Percentiles rank a stretch among this genome's conserved stretches.
Evolutionary conservation across 2,113 vertebrate genomes (phyloP).

Genomic region (Epinephelus moara): DNA sequence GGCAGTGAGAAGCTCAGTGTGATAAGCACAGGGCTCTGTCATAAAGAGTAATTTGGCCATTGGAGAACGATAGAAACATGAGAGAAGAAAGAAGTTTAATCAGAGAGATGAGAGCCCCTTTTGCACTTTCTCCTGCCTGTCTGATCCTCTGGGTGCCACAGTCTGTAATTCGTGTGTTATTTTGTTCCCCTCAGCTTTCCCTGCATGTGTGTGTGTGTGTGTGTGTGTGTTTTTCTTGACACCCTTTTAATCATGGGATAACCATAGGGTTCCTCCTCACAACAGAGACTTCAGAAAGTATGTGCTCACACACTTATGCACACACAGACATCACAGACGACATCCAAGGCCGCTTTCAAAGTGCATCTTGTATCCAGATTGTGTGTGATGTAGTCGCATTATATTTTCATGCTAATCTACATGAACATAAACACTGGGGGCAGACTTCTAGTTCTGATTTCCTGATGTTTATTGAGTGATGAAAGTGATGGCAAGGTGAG

Average conservation of each 20-base stretch:
- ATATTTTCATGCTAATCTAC: constrained; percentile 11
- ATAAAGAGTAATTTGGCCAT: constrained; percentile 33
- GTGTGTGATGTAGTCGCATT: constrained; percentile 10
- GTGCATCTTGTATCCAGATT: constrained; percentile 55
- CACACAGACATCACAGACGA: constrained; percentile 41
- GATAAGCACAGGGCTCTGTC: constrained; percentile 18
- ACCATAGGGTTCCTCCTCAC: constrained; percentile 55
- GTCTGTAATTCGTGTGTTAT: constrained; percentile 65
- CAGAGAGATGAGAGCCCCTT: constrained; percentile 42
- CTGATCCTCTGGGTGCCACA: constrained; percentile 51
- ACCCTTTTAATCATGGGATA: constrained; percentile 68
- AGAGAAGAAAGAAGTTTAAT: constrained; percentile 40
- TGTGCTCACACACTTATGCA: not conserved
- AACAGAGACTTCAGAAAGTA: constrained; percentile 56
- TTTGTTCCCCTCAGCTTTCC: constrained; percentile 41
- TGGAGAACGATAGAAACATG: constrained; percentile 30
- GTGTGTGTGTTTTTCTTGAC: constrained; percentile 45
- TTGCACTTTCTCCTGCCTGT: constrained; percentile 59
- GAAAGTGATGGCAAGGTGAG: constrained; percentile 20
- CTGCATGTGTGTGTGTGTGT: constrained; percentile 40
- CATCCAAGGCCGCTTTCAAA: constrained; percentile 6
- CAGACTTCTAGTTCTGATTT: constrained; percentile 1
- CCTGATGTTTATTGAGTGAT: not conserved
- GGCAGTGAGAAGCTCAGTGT: constrained; percentile 10
- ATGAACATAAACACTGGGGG: constrained; percentile 23